Evolutionary conservation across 2,888 invertebrate genomes (phyloP).

Genomic region (Lasioglossum lativentre): DNA sequence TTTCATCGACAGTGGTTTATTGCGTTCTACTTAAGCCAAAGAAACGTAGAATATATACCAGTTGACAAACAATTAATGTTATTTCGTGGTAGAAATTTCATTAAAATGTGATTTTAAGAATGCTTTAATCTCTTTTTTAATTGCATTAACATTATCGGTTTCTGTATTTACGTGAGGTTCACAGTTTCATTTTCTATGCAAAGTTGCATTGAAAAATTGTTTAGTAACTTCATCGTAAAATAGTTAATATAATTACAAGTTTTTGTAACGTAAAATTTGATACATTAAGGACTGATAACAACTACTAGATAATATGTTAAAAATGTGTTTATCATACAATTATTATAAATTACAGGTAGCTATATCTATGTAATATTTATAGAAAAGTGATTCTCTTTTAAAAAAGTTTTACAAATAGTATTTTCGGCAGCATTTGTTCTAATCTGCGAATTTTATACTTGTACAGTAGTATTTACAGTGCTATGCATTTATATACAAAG

Average conservation of each 20-base stretch:
- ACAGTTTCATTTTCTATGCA: constrained; percentile 22
- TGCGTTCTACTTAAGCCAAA: constrained; percentile 80
- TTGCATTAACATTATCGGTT: constrained; percentile 7
- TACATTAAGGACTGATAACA: constrained; percentile 49
- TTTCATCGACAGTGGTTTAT: constrained; percentile 78
- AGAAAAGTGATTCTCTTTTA: constrained; percentile 59
- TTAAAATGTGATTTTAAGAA: constrained; percentile 43
- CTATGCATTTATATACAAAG: constrained; percentile 60
- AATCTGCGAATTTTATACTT: constrained; percentile 58
- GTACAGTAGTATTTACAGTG: constrained; percentile 67
- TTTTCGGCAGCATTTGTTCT: constrained; percentile 64
- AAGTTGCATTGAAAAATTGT: constrained; percentile 28
- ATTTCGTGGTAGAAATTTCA: constrained; percentile 43
- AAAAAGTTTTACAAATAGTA: constrained; percentile 65
- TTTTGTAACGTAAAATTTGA: constrained; percentile 35
- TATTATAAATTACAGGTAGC: constrained; percentile 61
- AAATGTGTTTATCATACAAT: constrained; percentile 56
- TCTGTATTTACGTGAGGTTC: constrained; percentile 30
- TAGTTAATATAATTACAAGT: constrained; percentile 20
- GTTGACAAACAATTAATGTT: constrained; percentile 59
- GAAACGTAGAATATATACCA: constrained; percentile 78
- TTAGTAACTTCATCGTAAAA: not conserved
- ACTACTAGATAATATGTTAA: constrained; percentile 46
- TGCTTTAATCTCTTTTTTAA: constrained; percentile 42
- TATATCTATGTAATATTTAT: constrained; percentile 59